phyloP scores from a whole-genome alignment of 2,797 vertebrate genomes.

The Melanotaenia pygmaea region DNA sequence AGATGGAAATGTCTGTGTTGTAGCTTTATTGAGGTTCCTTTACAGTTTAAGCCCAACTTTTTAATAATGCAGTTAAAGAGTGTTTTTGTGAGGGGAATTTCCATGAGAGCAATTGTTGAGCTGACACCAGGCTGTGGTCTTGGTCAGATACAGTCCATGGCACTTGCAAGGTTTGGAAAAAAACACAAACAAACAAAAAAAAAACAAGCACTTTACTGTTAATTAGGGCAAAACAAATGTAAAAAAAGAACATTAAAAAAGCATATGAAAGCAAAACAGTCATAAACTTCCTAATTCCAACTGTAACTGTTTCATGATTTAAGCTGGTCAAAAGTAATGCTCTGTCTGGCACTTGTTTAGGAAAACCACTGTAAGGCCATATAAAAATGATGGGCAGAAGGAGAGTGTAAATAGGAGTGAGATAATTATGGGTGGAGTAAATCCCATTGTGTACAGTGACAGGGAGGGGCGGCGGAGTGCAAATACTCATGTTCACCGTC shows the following conservation, averaged over 20 bases:
- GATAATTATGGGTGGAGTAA: conserved; percentile 69
- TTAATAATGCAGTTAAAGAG: conserved; percentile 63
- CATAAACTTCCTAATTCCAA: conserved; percentile 28
- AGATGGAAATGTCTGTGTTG: conserved; percentile 44
- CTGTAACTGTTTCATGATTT: conserved; percentile 31
- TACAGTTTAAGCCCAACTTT: conserved; percentile 37
- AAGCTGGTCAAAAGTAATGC: conserved; percentile 35
- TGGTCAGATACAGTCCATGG: conserved; percentile 54
- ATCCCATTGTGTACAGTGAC: conserved; percentile 58
- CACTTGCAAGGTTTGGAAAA: conserved; percentile 21
- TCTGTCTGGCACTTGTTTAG: conserved; percentile 46
- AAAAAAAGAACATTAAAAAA: neutral
- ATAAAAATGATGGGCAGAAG: conserved; percentile 51
- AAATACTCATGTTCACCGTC: conserved; percentile 10
- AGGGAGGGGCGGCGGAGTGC: conserved; percentile 33
- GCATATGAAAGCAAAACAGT: conserved; percentile 23
- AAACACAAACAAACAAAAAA: neutral
- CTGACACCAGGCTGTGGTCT: conserved; percentile 57
- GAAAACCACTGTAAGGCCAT: conserved; percentile 45
- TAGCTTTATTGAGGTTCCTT: conserved; percentile 59
- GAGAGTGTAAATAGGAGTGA: conserved; percentile 60
- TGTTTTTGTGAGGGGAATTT: conserved; percentile 71
- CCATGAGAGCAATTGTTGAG: conserved; percentile 62
- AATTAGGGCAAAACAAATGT: conserved; percentile 39
- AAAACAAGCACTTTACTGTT: conserved; percentile 9